phyloP scores from a whole-genome alignment of 2,888 invertebrate genomes.

The Caenorhabditis plicata region DNA sequence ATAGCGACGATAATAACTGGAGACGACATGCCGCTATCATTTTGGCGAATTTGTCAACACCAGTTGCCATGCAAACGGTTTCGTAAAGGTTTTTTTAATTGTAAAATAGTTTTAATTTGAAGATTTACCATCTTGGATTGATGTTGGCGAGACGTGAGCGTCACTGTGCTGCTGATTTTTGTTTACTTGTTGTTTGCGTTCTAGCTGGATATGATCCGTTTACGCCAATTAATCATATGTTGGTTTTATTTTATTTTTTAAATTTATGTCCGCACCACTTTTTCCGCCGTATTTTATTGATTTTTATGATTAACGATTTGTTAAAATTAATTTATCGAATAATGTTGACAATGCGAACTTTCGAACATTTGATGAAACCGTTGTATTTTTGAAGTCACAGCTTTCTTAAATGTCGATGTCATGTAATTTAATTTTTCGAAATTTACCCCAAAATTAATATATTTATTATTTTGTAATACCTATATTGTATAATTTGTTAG shows the following conservation, averaged over 20 bases:
- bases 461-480: too few relatives aligned
- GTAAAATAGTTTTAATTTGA: neutral
- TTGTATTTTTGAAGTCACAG: too few relatives aligned
- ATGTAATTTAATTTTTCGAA: too few relatives aligned
- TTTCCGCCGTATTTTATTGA: conserved; percentile 1
- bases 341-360: too few relatives aligned
- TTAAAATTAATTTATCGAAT: neutral
- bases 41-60: conserved; percentile 73
- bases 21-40: conserved; percentile 92
- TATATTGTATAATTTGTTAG: too few relatives aligned
- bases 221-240: conserved; percentile 10
- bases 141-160: conserved; percentile 73
- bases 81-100: neutral
- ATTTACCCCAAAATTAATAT: too few relatives aligned
- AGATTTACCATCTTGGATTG: conserved; percentile 28
- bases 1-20: conserved; percentile 80
- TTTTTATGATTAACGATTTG: neutral
- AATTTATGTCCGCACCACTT: neutral
- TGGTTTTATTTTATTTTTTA: neutral
- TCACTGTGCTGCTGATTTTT: conserved; percentile 88
- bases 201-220: conserved; percentile 32
- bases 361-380: too few relatives aligned
- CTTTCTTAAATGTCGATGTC: too few relatives aligned
- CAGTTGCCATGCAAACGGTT: conserved; percentile 25
- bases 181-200: conserved; percentile 80